Percentiles rank a stretch among this genome's conserved stretches.
These are phyloP conservation scores for Xerus inauris DNA, from an alignment of 2,113 vertebrate genomes.

Conservation along the genomic window DNA sequence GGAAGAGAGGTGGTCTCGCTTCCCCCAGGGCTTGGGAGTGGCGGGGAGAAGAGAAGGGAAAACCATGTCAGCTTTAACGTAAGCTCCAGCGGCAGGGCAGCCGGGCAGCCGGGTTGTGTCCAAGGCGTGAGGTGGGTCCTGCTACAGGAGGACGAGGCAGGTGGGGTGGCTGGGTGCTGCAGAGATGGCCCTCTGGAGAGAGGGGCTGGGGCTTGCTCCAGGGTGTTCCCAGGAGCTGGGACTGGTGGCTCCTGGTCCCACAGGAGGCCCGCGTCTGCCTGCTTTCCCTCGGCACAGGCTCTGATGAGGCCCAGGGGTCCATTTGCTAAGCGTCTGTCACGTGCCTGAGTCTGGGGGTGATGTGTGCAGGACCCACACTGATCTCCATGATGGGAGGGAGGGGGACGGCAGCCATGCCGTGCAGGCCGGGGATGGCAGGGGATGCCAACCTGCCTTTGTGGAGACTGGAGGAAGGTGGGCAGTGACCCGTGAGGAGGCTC, in stretches of 20 bases:
- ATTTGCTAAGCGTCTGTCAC: not conserved
- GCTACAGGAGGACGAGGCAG: too few species aligned
- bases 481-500: not conserved
- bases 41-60: too few species aligned
- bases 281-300: not conserved
- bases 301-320: too few species aligned
- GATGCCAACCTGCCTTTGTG: fast-evolving
- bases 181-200: not conserved
- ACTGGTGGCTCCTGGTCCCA: too few species aligned
- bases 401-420: not conserved
- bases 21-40: too few species aligned
- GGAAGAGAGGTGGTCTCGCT: too few species aligned
- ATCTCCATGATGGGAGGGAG: too few species aligned
- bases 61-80: too few species aligned
- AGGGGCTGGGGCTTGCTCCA: not conserved
- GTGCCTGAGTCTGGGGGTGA: fast-evolving
- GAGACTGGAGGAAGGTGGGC: not conserved
- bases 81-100: too few species aligned
- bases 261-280: fast-evolving
- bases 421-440: not conserved
- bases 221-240: not conserved
- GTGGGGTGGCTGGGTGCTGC: not conserved
- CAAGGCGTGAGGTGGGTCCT: too few species aligned
- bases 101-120: too few species aligned
- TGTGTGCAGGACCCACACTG: fast-evolving